Percentiles rank a stretch among this genome's conserved stretches.
phyloP scores from a whole-genome alignment of 2,113 vertebrate species.

The Sylvilagus bachmani region DNA sequence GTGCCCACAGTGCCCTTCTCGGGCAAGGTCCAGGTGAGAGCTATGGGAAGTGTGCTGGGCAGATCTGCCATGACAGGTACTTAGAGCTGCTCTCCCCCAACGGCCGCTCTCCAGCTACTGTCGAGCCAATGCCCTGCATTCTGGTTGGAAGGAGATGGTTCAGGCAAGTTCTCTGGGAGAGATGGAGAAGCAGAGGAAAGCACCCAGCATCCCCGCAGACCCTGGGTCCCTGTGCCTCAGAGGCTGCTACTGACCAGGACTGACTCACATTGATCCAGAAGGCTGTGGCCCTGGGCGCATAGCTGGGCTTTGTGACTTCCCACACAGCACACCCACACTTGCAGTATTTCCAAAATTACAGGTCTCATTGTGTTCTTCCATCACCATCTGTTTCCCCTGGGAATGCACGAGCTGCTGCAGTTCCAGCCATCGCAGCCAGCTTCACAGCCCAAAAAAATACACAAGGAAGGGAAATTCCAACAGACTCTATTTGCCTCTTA shows the following conservation, averaged over 20 bases:
- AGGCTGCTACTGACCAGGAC: too few relatives aligned
- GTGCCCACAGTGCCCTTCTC: too few relatives aligned
- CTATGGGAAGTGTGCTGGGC: neutral
- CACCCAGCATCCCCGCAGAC: neutral
- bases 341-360: neutral
- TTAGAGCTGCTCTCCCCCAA: neutral
- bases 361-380: neutral
- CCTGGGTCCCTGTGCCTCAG: too few relatives aligned
- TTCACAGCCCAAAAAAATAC: neutral
- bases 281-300: neutral
- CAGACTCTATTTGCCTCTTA: neutral
- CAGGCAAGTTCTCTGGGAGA: neutral
- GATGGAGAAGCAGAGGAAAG: neutral
- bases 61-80: neutral
- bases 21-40: too few relatives aligned
- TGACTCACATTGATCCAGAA: neutral
- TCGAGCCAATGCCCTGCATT: neutral
- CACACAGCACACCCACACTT: neutral
- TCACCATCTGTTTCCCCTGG: neutral
- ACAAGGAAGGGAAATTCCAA: neutral
- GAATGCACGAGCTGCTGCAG: neutral
- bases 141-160: neutral
- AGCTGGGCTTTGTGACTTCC: neutral
- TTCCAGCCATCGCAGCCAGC: neutral
- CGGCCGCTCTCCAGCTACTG: too few relatives aligned